These are phyloP conservation scores for Augiades crinisus DNA, from an alignment of 2,888 invertebrate species.

Conservation along the genomic window DNA sequence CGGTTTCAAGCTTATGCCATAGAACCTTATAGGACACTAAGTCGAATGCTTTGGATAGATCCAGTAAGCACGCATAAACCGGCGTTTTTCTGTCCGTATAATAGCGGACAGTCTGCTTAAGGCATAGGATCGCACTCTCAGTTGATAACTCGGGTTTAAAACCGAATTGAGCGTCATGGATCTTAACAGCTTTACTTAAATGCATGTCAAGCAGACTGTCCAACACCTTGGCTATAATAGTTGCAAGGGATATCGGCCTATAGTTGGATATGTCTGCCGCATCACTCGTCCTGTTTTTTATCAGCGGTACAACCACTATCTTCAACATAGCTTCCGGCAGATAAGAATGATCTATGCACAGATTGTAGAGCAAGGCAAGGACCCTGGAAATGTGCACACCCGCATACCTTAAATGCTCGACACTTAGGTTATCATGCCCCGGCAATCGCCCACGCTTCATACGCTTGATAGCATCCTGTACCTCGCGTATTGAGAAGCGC, in stretches of 20 bases:
- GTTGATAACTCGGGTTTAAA: constrained; percentile 19
- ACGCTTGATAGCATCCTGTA: neutral
- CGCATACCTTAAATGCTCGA: constrained; percentile 20
- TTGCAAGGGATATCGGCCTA: constrained; percentile 29
- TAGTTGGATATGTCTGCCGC: constrained; percentile 23
- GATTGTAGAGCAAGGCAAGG: constrained; percentile 7
- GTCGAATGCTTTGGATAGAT: constrained; percentile 26
- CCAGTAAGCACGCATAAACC: constrained; percentile 22
- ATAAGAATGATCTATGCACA: constrained; percentile 20
- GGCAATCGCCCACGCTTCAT: neutral
- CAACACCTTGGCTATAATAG: constrained; percentile 26
- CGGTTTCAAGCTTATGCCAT: constrained; percentile 16
- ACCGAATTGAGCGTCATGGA: constrained; percentile 27
- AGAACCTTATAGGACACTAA: constrained; percentile 18
- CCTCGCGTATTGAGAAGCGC: neutral
- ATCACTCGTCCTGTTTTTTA: constrained; percentile 27
- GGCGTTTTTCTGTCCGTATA: constrained; percentile 19
- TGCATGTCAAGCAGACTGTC: constrained; percentile 28
- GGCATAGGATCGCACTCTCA: constrained; percentile 18
- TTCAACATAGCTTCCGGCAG: neutral
- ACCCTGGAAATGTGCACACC: constrained; percentile 15
- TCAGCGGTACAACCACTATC: neutral
- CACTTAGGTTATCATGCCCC: constrained; percentile 8
- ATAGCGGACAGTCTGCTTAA: constrained; percentile 20
- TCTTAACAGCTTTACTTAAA: constrained; percentile 9